Evolutionary conservation across 2,113 vertebrate species (phyloP), one percentile per base, ranked within the genome.

Genomic region (Chloroceryle aenea): DNA sequence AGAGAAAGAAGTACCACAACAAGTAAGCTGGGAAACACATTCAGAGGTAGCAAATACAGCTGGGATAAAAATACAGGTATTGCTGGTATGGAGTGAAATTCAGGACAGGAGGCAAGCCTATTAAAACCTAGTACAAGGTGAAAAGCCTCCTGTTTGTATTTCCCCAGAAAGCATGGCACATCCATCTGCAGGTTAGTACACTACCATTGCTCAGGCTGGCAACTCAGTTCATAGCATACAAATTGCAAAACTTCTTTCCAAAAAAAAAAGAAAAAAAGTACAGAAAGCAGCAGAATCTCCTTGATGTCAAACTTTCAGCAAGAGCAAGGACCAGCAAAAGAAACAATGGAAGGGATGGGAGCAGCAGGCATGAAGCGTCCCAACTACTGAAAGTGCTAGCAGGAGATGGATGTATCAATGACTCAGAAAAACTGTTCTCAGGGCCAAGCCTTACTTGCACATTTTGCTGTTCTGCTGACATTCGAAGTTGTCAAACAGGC

Each of bases 401-500:
- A 42, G 85, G 84, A 96, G 68, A 48, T 30, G 8, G 68, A 48
- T 30, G 8, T 5, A 58, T 93, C 89, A 97, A 95, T 59, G 81
- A 87, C 84, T 90, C 91, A 83, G 29, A 80, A 29, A 86, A 94
- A 76, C 38, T 0, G 17, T 72, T 55, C 45, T 29, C 64, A 34
- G 88, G 73, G 73, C 32, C 13, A 4, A 80, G 83, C 76, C 99
- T 87, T 99, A 99, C 99, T 98, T 99, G 99, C 99, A 99, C 0
- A 86, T 64, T 91, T 89, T 98, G 92, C 94, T 89, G 8, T 42
- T 96, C 14, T 88, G 62, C 93, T 98, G 98, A 96, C 99, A 99
- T 78, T 99, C 99, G 7, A 99, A 99, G 97, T 98, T 98, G 98
- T 99, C 99, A 56, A 99, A 99, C 29, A 99, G 98, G 96, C 99